Percentiles rank a stretch among this genome's conserved stretches.
These are phyloP conservation scores for Amblyornis subalaris DNA, from an alignment of 2,113 vertebrate species.

Conservation along the genomic window DNA sequence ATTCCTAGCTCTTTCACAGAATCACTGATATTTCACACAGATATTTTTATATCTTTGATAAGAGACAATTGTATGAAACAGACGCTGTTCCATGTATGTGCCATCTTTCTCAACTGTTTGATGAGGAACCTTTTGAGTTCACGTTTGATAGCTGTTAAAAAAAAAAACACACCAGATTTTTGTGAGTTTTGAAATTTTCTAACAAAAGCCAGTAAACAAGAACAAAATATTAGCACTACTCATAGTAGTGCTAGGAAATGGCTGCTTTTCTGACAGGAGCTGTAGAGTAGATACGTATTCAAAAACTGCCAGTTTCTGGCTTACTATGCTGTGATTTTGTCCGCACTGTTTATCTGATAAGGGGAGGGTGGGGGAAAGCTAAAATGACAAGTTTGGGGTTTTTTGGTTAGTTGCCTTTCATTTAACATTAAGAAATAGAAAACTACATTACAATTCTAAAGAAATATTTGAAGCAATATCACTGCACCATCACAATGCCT, in stretches of 20 bases:
- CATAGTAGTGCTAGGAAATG: not conserved
- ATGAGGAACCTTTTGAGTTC: not conserved
- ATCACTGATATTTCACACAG: not conserved
- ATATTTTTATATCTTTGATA: not conserved
- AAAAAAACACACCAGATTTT: not conserved
- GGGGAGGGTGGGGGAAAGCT: fast-evolving
- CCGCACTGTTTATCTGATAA: not conserved
- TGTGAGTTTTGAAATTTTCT: not conserved
- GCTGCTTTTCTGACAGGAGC: not conserved
- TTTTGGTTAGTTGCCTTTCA: not conserved
- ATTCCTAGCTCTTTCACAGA: not conserved
- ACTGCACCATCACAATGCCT: not conserved
- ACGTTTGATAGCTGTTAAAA: not conserved
- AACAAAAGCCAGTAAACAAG: not conserved
- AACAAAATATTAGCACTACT: not conserved
- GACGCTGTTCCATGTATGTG: not conserved
- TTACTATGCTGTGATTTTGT: not conserved
- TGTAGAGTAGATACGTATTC: not conserved
- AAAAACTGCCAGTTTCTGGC: not conserved
- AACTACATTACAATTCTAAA: not conserved
- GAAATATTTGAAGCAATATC: not conserved
- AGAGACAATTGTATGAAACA: not conserved
- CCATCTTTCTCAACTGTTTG: not conserved
- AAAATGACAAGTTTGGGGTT: fast-evolving
- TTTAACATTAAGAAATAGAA: not conserved